phyloP scores from a whole-genome alignment of 2,888 invertebrate genomes.

The Scaptodrosophila latifasciaeformis region DNA sequence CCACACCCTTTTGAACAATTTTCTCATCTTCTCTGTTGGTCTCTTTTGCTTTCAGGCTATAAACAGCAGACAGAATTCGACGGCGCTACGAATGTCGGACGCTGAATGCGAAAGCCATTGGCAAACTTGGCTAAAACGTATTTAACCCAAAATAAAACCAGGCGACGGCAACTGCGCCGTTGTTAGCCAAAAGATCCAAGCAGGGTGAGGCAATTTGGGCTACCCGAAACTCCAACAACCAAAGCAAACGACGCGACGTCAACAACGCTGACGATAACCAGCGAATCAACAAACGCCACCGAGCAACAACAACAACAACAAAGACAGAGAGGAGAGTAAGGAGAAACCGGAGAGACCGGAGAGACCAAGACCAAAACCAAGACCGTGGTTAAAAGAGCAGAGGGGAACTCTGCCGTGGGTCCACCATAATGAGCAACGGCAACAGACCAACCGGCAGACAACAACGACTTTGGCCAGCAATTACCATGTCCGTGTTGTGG shows the following conservation, averaged over 20 bases:
- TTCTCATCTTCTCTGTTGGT: conserved; percentile 6
- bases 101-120: conserved; percentile 54
- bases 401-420: too few relatives aligned
- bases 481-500: conserved; percentile 46
- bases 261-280: conserved; percentile 3
- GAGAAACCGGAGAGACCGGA: not conserved
- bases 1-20: too few relatives aligned
- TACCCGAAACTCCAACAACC: not conserved
- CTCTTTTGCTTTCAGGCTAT: conserved; percentile 46
- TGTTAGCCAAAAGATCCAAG: not conserved
- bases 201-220: conserved; percentile 1
- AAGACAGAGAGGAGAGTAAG: conserved; percentile 4
- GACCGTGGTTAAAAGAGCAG: conserved; percentile 11
- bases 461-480: conserved; percentile 40
- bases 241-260: not conserved
- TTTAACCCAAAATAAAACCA: conserved; percentile 52
- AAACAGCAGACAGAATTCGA: conserved; percentile 38
- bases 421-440: conserved; percentile 14
- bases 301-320: conserved; percentile 8
- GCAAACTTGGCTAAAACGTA: conserved; percentile 64
- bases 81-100: conserved; percentile 60
- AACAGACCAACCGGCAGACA: conserved; percentile 16
- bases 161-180: not conserved
- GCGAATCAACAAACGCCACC: too few relatives aligned
- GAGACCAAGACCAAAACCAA: conserved; percentile 9